phyloP scores from a whole-genome alignment of 2,797 vertebrate species.

The Takifugu ocellatus region DNA sequence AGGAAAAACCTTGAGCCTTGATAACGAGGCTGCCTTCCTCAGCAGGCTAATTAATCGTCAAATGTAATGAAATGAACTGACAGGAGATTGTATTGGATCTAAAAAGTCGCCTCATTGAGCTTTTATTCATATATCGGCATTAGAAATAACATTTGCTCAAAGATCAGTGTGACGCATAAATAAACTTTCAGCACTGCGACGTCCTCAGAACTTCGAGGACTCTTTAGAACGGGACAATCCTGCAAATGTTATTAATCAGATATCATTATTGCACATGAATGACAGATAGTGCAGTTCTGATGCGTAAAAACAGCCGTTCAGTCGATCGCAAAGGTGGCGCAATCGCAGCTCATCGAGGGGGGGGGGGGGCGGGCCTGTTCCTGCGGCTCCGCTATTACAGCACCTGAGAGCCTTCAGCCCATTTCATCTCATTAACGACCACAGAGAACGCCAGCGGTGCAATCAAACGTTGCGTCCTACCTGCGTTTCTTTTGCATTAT shows the following conservation, averaged over 20 bases:
- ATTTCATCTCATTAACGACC: conserved; percentile 48
- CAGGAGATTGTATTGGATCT: no score
- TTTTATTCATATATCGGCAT: no score
- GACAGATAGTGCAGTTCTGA: background rate
- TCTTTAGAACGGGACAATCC: background rate
- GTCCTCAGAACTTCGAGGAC: background rate
- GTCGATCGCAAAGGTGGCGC: conserved; percentile 22
- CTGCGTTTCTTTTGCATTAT: conserved; percentile 40
- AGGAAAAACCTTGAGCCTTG: no score
- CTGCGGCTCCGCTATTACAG: conserved; percentile 24
- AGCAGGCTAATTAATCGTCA: no score
- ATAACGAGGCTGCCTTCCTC: no score
- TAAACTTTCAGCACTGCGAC: background rate
- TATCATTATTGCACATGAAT: background rate
- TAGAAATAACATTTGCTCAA: no score
- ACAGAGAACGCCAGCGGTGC: conserved; percentile 21
- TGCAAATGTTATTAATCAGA: background rate
- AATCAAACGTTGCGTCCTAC: conserved; percentile 10
- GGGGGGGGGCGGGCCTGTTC: conserved; percentile 25
- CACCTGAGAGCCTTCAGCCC: conserved; percentile 32
- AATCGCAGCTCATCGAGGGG: conserved; percentile 33
- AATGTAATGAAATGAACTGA: no score
- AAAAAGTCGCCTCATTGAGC: no score
- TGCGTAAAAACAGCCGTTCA: background rate
- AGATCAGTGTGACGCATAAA: background rate